Conservation (phyloP, 2,797 vertebrate genomes). For the Benthosema pterotum region DNA sequence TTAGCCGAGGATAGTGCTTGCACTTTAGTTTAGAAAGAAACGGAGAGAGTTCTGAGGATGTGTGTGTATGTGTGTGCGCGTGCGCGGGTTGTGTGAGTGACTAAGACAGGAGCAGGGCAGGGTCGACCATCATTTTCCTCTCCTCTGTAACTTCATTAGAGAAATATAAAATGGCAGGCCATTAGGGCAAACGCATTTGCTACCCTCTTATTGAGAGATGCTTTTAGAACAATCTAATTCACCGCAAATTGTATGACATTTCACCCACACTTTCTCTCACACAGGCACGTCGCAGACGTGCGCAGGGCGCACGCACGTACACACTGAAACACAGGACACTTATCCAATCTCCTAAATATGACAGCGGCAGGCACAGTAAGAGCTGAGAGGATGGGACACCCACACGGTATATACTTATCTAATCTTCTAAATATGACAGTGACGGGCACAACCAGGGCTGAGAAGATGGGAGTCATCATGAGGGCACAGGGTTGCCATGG, state of each 20-base stretch:
- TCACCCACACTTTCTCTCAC: slow-evolving; percentile 6
- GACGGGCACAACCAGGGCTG: slow-evolving; percentile 47
- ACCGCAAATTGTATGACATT: slow-evolving; percentile 59
- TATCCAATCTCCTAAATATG: slow-evolving; percentile 49
- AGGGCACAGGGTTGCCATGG: slow-evolving; percentile 57
- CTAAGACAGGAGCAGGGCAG: slow-evolving; percentile 18
- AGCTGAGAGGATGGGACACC: slow-evolving; percentile 49
- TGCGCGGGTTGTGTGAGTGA: slow-evolving; percentile 15
- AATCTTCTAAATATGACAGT: slow-evolving; percentile 51
- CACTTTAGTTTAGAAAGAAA: slow-evolving; percentile 39
- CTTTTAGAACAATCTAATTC: slow-evolving; percentile 83
- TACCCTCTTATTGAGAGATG: slow-evolving; percentile 77
- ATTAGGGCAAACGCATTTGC: slow-evolving; percentile 76
- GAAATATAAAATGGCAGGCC: slow-evolving; percentile 80
- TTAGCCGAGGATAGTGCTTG: slow-evolving; percentile 53
- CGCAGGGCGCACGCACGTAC: slow-evolving; percentile 25
- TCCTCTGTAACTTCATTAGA: slow-evolving; percentile 79
- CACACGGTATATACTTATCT: slow-evolving; percentile 18
- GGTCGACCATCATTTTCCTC: slow-evolving; percentile 63
- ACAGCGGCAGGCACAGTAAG: slow-evolving; percentile 46
- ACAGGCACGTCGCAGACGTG: slow-evolving; percentile 13
- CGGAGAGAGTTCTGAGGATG: slow-evolving; percentile 16
- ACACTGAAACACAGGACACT: slow-evolving; percentile 15
- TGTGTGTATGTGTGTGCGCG: slow-evolving; percentile 6
- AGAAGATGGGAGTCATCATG: slow-evolving; percentile 50